These are phyloP conservation scores for Cheirogaleus major DNA, from an alignment of 2,797 vertebrate species.

Conservation along the genomic window DNA sequence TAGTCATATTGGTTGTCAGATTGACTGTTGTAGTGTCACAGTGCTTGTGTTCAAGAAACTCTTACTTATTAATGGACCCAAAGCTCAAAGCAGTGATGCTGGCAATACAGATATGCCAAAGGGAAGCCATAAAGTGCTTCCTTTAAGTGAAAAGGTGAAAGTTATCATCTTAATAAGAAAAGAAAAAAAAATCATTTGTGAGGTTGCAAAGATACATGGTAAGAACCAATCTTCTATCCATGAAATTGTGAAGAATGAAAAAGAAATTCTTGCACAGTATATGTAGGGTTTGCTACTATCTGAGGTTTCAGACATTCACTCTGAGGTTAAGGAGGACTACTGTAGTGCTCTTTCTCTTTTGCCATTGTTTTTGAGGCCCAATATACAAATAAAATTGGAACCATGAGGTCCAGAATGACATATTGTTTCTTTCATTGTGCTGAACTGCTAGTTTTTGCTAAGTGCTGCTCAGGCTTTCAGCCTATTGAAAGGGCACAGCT, in stretches of 20 bases:
- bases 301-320: neutral
- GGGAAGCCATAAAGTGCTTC: neutral
- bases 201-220: neutral
- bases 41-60: neutral
- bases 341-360: neutral
- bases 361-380: neutral
- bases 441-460: neutral
- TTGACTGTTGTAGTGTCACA: neutral
- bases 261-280: neutral
- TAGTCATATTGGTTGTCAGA: neutral
- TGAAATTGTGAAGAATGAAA: neutral
- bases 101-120: neutral
- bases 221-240: neutral
- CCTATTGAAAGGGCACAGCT: neutral
- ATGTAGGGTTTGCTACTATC: neutral
- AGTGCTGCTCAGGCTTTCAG: neutral
- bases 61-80: neutral
- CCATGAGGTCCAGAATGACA: neutral
- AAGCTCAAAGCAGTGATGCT: neutral
- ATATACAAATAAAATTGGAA: neutral
- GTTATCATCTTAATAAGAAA: neutral
- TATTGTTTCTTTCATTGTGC: neutral
- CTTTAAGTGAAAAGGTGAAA: neutral
- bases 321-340: neutral
- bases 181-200: neutral